phyloP scores from a whole-genome alignment of 1,140 invertebrate genomes.

The Hycleus cichorii region DNA sequence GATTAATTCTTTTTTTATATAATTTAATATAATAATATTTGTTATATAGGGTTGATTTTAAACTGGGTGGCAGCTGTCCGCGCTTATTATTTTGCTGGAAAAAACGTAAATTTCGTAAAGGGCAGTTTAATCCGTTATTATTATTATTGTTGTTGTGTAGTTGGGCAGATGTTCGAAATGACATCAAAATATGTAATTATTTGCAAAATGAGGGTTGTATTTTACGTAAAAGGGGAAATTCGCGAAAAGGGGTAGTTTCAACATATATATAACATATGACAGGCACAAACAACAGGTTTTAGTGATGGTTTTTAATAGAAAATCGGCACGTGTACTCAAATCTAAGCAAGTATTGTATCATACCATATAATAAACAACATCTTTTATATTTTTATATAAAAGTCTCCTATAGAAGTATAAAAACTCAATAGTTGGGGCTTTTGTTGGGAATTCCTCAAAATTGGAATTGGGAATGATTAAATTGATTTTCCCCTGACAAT shows the following conservation, averaged over 20 bases:
- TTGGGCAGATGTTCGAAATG: conserved; percentile 34
- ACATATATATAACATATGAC: no score
- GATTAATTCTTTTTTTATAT: no score
- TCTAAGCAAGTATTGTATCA: no score
- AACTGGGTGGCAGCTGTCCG: not conserved
- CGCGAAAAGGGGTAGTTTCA: conserved; percentile 30
- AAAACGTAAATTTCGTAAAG: conserved; percentile 13
- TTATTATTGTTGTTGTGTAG: conserved; percentile 12
- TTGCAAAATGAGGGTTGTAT: conserved; percentile 37
- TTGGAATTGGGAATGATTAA: conserved; percentile 27
- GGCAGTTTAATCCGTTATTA: conserved; percentile 31
- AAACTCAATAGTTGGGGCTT: conserved; percentile 19
- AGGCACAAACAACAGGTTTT: conserved; percentile 32
- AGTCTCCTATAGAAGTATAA: no score
- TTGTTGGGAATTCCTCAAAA: conserved; percentile 28
- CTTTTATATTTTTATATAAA: conserved; percentile 25
- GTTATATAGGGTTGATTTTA: conserved; percentile 1
- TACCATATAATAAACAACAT: not conserved
- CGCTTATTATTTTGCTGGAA: conserved; percentile 3
- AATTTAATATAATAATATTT: not conserved
- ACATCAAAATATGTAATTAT: conserved; percentile 40
- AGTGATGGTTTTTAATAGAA: conserved; percentile 33
- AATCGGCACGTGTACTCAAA: conserved; percentile 21
- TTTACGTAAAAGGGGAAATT: conserved; percentile 39
- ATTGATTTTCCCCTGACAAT: conserved; percentile 24